phyloP scores from a whole-genome alignment of 2,888 invertebrate species.

The Lacanobia oleracea region DNA sequence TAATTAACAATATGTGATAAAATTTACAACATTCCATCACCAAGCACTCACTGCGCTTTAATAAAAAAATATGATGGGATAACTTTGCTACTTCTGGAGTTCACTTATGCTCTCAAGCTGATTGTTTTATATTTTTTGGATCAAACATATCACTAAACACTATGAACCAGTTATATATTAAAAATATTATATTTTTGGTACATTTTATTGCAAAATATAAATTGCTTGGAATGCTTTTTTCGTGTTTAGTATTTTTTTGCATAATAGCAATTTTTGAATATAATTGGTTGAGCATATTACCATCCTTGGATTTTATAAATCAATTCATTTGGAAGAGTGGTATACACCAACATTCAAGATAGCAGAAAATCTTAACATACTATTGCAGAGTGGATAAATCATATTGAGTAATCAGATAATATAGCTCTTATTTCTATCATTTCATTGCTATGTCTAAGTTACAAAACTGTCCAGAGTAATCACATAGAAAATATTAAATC shows the following conservation, averaged over 20 bases:
- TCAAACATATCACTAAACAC: conserved; percentile 41
- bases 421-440: conserved; percentile 47
- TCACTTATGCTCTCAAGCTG: conserved; percentile 40
- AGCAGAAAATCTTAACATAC: conserved; percentile 18
- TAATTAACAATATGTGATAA: conserved; percentile 80
- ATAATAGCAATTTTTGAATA: conserved; percentile 7
- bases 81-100: conserved; percentile 42
- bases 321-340: conserved; percentile 8
- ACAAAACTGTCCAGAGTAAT: conserved; percentile 59
- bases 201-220: conserved; percentile 58
- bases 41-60: conserved; percentile 68
- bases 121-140: conserved; percentile 20
- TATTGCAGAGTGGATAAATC: conserved; percentile 27
- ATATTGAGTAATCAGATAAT: conserved; percentile 27
- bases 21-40: conserved; percentile 86
- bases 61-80: conserved; percentile 55
- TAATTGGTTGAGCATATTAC: conserved; percentile 34
- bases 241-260: conserved; percentile 35
- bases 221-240: conserved; percentile 67
- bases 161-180: conserved; percentile 31
- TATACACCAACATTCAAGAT: conserved; percentile 19
- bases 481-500: conserved; percentile 58
- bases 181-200: conserved; percentile 58
- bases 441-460: conserved; percentile 55
- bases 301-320: conserved; percentile 3